Evolutionary conservation across 2,888 invertebrate genomes (phyloP), one percentile per base, ranked within the genome.

Genomic region (Drosophila limbata): DNA sequence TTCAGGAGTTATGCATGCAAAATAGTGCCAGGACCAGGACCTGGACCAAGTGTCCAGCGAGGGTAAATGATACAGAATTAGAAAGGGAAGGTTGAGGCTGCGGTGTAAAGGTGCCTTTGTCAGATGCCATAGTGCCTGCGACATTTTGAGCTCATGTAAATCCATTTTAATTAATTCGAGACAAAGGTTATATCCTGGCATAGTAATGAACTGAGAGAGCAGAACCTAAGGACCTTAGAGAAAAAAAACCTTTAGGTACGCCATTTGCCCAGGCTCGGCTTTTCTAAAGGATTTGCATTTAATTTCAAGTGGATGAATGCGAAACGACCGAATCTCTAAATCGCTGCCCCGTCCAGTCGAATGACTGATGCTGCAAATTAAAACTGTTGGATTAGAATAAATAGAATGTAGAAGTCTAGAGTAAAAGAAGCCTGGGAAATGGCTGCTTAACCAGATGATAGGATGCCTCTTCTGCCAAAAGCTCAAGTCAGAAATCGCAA

Each of bases 141-240:
- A 86, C 88, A 86, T 84, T 81, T 88, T 82, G 80, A 87, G 84
- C 85, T 85, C 89, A 89, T 89, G 90, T 87, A 90, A 89, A 89
- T 89, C 89, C 90, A 87, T 89, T 89, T 89, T 89, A 90, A 89
- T 90, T 89, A 89, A 89, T 87, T 90, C 89, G 84, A 84, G 88
- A 90, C 90, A 90, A 89, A 90, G 90, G 89, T 86, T 89, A 84
- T 79, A 79, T 81, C 73, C 73, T 70, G 73, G 84, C 75, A 89
- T 86, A 83, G 78, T 89, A 89, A 89, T 89, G 84, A 89, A 87
- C 73, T 55, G 39, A 72, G 53, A 63, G 68, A 35, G 62, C 8
- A 37, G 53, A 51, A 51, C 31, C 65, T 47, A 69, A 8, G 28
- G 28, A 28, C 28, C 28, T 28, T 6, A 25, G 5, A 25, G 5